Evolutionary conservation across 2,113 vertebrate species (phyloP), one percentile per base, ranked within the genome.

Genomic region (Seriola quinqueradiata): DNA sequence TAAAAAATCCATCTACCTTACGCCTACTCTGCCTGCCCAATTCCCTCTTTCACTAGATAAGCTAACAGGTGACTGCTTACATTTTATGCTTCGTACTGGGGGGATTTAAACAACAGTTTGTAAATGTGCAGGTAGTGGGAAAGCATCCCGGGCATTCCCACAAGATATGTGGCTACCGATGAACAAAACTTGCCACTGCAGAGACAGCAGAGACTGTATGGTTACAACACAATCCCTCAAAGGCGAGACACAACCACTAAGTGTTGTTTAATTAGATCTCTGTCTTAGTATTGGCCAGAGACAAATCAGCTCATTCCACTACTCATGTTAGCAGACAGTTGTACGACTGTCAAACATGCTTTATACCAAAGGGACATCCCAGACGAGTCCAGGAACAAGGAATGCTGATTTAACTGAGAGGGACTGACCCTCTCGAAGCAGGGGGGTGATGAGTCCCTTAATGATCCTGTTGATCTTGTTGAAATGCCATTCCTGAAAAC

Each of bases 61-160:
- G 79, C 77, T 58, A 76, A 79, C 61, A 50, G 52, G n/a, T 74
- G 63, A 81, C 79, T 77, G 36, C 72, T 77, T 78, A 68, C 38
- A 75, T 87, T 59, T 85, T 70, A 81, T 25, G 52, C 55, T 52
- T 80, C 10, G 70, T 32, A 70, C 28, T 60, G 38, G 7, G 48
- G 44, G 54, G 52, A 79, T 67, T 78, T 23, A 74, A 50, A 69
- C 12, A n/a, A 60, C 28, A 57, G 8, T 21, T 12, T 46, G 2
- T 23, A 3, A 57, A 42, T 28, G n/a, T 23, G 71, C 10, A 70
- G 40, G 38, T 17, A 55, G 8, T 25, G 21, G 54, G 59, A 58
- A 44, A 66, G 36, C 59, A 52, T 60, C 58, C 13, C 17, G 25
- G 57, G 44, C 42, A 54, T 58, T 73, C 17, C 28, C 42, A 19